Conservation (phyloP, 2,797 vertebrate genomes). For the Salarias fasciatus region DNA sequence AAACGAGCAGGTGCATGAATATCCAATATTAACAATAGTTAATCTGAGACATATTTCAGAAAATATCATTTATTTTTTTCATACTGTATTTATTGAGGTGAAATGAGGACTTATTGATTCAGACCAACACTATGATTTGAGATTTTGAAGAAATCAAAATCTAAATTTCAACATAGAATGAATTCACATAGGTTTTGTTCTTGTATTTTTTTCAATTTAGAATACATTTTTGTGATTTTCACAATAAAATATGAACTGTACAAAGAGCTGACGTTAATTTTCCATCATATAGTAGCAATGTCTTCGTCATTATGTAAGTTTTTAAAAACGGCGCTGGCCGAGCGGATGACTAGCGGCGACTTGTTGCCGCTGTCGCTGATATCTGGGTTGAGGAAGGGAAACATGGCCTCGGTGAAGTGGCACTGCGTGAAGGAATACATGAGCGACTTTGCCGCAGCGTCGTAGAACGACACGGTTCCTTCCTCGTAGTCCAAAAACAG, state of each 20-base stretch:
- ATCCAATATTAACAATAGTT: too few relatives aligned
- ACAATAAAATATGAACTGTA: too few relatives aligned
- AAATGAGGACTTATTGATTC: too few relatives aligned
- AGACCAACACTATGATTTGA: too few relatives aligned
- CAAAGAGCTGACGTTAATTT: neutral
- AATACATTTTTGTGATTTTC: too few relatives aligned
- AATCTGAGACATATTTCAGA: too few relatives aligned
- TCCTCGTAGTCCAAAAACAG: constrained; percentile 77
- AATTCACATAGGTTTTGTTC: too few relatives aligned
- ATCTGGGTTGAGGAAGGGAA: constrained; percentile 80
- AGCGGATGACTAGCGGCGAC: constrained; percentile 65
- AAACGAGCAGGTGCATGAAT: neutral
- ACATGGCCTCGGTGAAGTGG: constrained; percentile 66
- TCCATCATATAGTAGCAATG: constrained; percentile 69
- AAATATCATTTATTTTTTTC: too few relatives aligned
- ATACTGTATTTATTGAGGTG: too few relatives aligned
- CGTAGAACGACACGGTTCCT: constrained; percentile 74
- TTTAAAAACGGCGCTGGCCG: constrained; percentile 29
- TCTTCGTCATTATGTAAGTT: constrained; percentile 42
- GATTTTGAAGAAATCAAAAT: too few relatives aligned
- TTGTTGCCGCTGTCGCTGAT: constrained; percentile 67
- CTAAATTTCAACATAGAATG: too few relatives aligned
- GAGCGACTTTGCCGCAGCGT: constrained; percentile 60
- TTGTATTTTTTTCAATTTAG: too few relatives aligned
- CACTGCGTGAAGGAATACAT: constrained; percentile 73